Conservation (phyloP, 1,140 invertebrate genomes). For the Drosophila takahashii region DNA sequence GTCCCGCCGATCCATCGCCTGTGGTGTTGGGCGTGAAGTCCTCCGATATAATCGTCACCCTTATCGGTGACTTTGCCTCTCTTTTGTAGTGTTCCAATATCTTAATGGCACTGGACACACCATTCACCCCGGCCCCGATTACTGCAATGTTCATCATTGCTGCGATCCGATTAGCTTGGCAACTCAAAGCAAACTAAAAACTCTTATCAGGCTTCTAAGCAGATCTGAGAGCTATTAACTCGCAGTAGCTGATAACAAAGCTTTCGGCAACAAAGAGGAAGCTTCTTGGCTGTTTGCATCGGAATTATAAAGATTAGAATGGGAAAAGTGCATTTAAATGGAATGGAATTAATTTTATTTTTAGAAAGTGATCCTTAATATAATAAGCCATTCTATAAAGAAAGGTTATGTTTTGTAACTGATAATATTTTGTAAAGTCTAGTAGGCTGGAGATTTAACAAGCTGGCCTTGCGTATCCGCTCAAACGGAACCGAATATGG, state of each 20-base stretch:
- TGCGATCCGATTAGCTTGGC: slow-evolving; percentile 17
- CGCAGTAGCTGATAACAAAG: slow-evolving; percentile 12
- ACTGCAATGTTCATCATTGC: slow-evolving; percentile 72
- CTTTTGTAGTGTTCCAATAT: slow-evolving; percentile 70
- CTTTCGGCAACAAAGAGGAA: slow-evolving; percentile 2
- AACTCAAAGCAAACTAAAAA: slow-evolving; percentile 10
- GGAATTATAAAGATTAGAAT: not conserved
- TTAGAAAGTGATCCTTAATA: too few species aligned
- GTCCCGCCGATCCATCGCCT: slow-evolving; percentile 91
- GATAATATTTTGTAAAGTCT: too few species aligned
- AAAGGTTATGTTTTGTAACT: too few species aligned
- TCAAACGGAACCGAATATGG: not conserved
- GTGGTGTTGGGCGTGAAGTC: slow-evolving; percentile 90
- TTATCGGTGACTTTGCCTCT: slow-evolving; percentile 21
- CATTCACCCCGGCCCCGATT: slow-evolving; percentile 82
- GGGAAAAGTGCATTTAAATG: not conserved
- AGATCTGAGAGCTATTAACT: not conserved
- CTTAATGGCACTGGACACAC: slow-evolving; percentile 81
- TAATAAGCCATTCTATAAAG: too few species aligned
- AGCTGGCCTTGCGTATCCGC: slow-evolving; percentile 4
- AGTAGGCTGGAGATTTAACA: too few species aligned
- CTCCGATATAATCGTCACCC: slow-evolving; percentile 89
- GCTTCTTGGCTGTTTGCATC: not conserved
- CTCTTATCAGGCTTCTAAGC: slow-evolving; percentile 10
- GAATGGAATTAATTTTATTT: too few species aligned